phyloP scores from a whole-genome alignment of 2,888 invertebrate species.

The Eupithecia pulchellata region DNA sequence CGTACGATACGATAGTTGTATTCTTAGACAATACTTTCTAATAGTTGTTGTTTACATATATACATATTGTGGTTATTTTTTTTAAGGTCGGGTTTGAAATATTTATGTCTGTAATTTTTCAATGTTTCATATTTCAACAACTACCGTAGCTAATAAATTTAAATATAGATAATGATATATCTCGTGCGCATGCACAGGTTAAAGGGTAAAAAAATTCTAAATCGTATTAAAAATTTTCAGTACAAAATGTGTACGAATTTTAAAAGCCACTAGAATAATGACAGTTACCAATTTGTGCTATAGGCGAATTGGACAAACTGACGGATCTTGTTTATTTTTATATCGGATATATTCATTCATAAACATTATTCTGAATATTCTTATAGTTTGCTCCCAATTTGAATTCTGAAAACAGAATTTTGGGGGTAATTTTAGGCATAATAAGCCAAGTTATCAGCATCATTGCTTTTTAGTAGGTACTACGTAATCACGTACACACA shows the following conservation, averaged over 20 bases:
- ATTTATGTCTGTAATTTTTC: no score
- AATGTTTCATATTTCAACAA: no score
- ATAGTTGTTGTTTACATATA: not conserved
- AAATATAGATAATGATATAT: no score
- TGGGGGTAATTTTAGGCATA: not conserved
- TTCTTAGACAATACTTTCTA: not conserved
- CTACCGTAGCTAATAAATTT: no score
- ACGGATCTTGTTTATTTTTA: not conserved
- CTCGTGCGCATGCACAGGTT: no score
- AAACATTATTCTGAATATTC: not conserved
- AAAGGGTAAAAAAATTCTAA: no score
- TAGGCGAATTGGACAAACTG: no score
- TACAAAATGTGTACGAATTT: no score
- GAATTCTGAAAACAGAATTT: not conserved
- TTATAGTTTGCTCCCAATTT: not conserved
- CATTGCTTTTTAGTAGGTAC: conserved; percentile 42
- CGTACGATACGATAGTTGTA: conserved; percentile 39
- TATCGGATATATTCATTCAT: not conserved
- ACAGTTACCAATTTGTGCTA: no score
- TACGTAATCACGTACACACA: conserved; percentile 41
- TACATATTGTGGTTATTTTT: not conserved
- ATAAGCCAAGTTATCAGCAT: conserved; percentile 33
- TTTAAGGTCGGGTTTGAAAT: no score
- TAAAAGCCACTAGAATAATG: no score
- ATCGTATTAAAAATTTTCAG: no score